Conservation (phyloP, 2,888 invertebrate species). For the Lottia gigantea region DNA sequence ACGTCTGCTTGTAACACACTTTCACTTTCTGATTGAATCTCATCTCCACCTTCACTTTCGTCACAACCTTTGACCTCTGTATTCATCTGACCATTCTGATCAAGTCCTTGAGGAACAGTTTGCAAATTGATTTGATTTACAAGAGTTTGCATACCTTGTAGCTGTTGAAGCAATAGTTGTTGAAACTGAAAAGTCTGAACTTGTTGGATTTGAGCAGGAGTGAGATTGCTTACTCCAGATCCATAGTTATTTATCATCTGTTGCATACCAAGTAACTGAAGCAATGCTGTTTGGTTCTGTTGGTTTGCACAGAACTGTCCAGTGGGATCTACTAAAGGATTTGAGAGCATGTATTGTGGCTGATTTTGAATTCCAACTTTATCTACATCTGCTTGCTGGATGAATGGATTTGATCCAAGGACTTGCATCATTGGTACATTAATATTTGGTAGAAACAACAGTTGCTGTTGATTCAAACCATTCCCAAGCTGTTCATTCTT, state of each 20-base stretch:
- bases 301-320: conserved; percentile 25
- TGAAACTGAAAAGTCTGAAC: conserved; percentile 54
- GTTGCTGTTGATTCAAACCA: conserved; percentile 20
- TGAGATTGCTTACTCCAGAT: conserved; percentile 41
- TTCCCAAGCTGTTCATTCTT: conserved; percentile 11
- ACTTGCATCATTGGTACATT: conserved; percentile 44
- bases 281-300: conserved; percentile 23
- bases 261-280: conserved; percentile 46
- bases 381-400: conserved; percentile 24
- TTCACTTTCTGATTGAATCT: background rate
- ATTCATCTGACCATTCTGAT: conserved; percentile 6
- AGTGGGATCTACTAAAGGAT: conserved; percentile 19
- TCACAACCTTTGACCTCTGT: conserved; percentile 13
- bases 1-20: conserved; percentile 15
- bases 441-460: conserved; percentile 38
- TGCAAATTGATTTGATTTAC: conserved; percentile 49
- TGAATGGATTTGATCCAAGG: conserved; percentile 28
- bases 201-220: conserved; percentile 52
- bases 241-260: conserved; percentile 40
- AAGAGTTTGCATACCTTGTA: conserved; percentile 54
- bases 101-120: conserved; percentile 25
- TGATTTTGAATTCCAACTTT: conserved; percentile 27
- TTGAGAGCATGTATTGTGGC: conserved; percentile 26
- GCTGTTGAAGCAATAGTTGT: conserved; percentile 53
- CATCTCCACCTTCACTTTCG: conserved; percentile 14